Conservation (phyloP, 2,797 vertebrate genomes). For the Dendrocincla fuliginosa region DNA sequence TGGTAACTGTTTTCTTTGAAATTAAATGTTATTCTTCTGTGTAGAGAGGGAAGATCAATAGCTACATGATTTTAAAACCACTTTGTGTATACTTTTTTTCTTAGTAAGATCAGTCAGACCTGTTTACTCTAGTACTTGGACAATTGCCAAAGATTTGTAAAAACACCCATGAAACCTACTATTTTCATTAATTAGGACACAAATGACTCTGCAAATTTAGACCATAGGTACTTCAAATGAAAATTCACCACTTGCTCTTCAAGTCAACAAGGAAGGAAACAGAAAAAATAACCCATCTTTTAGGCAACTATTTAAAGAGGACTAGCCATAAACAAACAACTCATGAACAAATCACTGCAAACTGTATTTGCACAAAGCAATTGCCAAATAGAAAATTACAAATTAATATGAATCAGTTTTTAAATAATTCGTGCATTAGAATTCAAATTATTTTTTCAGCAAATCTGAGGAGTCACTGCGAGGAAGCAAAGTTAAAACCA, state of each 20-base stretch:
- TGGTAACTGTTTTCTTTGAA: not conserved
- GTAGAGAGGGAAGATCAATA: constrained; percentile 19
- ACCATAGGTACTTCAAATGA: not conserved
- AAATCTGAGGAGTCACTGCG: not conserved
- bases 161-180: not conserved
- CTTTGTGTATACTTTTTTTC: not conserved
- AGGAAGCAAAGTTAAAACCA: not conserved
- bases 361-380: not conserved
- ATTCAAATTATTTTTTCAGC: not conserved
- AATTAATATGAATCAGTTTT: not conserved
- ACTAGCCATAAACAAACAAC: not conserved
- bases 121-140: not conserved
- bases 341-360: not conserved
- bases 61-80: not conserved
- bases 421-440: not conserved
- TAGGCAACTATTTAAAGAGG: not conserved
- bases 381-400: not conserved
- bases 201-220: not conserved
- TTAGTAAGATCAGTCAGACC: not conserved
- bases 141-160: not conserved
- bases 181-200: not conserved
- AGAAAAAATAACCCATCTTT: not conserved
- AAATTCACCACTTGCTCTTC: not conserved
- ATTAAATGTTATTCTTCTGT: constrained; percentile 15
- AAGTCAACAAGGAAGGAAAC: not conserved